Percentiles rank a stretch among this genome's conserved stretches.
Conservation (phyloP, 2,888 invertebrate species). For the Leistus spinibarbis region DNA sequence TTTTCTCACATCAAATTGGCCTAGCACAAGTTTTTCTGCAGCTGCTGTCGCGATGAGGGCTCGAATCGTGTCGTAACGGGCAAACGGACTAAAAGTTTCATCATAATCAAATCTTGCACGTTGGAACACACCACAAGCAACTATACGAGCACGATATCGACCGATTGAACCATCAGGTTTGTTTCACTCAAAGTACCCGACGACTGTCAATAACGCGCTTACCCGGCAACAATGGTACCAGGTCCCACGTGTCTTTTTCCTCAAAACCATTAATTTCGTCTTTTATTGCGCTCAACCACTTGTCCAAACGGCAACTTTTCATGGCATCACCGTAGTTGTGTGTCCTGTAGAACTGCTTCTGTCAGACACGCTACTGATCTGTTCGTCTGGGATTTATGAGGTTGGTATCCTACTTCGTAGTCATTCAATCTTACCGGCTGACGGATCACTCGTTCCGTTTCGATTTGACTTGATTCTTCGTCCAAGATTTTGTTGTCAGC, state of each 20-base stretch:
- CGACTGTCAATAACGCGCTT: slow-evolving; percentile 36
- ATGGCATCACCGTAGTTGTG: slow-evolving; percentile 20
- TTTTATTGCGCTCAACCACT: slow-evolving; percentile 24
- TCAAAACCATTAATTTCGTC: slow-evolving; percentile 32
- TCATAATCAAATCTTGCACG: slow-evolving; percentile 41
- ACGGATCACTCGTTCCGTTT: not conserved
- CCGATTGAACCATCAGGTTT: slow-evolving; percentile 37
- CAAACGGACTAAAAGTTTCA: slow-evolving; percentile 42
- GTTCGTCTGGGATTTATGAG: not conserved
- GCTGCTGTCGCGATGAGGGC: slow-evolving; percentile 40
- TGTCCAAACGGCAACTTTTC: not conserved
- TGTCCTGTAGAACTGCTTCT: not conserved
- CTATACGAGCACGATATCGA: slow-evolving; percentile 45
- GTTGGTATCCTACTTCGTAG: slow-evolving; percentile 8
- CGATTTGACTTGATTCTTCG: not conserved
- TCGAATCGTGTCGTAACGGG: slow-evolving; percentile 29
- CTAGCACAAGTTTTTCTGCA: slow-evolving; percentile 34
- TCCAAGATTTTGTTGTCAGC: not conserved
- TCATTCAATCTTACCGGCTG: not conserved
- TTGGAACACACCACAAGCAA: slow-evolving; percentile 43
- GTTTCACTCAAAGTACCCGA: slow-evolving; percentile 38
- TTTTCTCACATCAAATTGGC: slow-evolving; percentile 41
- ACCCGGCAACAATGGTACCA: slow-evolving; percentile 4
- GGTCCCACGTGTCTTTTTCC: slow-evolving; percentile 28
- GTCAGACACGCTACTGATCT: slow-evolving; percentile 3